These are phyloP conservation scores for Fulmarus glacialis DNA, from an alignment of 2,113 vertebrate genomes.

Conservation along the genomic window DNA sequence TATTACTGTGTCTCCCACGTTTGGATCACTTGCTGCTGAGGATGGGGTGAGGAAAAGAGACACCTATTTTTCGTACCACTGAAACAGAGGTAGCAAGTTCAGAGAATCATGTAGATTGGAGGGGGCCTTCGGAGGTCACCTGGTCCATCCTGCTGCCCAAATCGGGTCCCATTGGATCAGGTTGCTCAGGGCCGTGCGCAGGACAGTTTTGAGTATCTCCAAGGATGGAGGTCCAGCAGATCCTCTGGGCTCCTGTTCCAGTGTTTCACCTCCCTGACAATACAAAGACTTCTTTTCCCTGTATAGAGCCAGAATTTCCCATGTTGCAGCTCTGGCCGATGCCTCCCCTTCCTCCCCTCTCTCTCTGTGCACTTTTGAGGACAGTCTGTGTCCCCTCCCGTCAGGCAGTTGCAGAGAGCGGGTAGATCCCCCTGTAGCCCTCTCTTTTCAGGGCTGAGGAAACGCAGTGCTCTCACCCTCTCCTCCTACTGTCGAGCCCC, in stretches of 20 bases:
- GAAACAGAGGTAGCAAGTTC: background rate
- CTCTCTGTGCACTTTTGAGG: background rate
- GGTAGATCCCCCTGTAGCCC: background rate
- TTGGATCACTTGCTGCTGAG: background rate
- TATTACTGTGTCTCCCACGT: background rate
- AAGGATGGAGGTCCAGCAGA: background rate
- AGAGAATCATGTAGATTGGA: accelerated
- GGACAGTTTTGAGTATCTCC: background rate
- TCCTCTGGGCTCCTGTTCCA: background rate
- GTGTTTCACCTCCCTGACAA: background rate
- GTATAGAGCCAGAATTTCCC: background rate
- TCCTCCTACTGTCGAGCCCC: accelerated
- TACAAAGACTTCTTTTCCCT: background rate
- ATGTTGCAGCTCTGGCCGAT: accelerated
- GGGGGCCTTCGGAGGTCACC: background rate
- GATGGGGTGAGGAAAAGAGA: background rate
- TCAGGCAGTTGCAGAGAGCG: background rate
- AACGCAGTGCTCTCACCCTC: background rate
- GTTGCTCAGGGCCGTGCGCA: background rate
- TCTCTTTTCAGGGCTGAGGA: background rate
- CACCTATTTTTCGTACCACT: background rate
- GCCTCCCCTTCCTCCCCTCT: background rate
- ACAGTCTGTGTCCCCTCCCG: background rate
- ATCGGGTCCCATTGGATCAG: background rate
- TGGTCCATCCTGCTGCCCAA: background rate